Evolutionary conservation across 2,113 vertebrate species (phyloP).

Genomic region (Barbus barbus): DNA sequence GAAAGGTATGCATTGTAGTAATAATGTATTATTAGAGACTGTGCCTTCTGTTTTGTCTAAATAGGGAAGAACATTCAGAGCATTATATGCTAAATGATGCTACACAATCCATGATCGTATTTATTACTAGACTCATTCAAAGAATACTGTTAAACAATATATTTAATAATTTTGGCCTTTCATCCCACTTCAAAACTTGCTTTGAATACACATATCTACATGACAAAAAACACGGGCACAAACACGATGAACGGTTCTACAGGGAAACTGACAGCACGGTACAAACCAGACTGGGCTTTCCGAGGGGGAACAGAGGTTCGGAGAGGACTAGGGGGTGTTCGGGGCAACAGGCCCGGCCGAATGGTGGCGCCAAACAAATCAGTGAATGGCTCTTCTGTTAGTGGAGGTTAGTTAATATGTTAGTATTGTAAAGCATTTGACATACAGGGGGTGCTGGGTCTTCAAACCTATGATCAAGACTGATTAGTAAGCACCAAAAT

Average conservation of each 20-base stretch:
- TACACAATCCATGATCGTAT: neutral
- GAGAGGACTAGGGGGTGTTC: slow-evolving; percentile 49
- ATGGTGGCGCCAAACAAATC: slow-evolving; percentile 57
- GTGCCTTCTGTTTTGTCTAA: neutral
- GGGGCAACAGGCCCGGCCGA: slow-evolving; percentile 59
- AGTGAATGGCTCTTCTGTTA: slow-evolving; percentile 59
- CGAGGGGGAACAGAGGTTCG: slow-evolving; percentile 47
- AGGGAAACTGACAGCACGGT: slow-evolving; percentile 31
- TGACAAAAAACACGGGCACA: slow-evolving; percentile 13
- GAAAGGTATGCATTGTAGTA: neutral
- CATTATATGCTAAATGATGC: slow-evolving; percentile 2
- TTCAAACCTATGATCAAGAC: neutral
- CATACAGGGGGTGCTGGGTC: neutral
- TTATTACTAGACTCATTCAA: neutral
- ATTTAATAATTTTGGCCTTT: neutral
- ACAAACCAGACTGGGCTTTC: slow-evolving; percentile 57
- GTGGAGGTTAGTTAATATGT: slow-evolving; percentile 54
- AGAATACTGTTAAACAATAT: neutral
- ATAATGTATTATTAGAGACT: neutral
- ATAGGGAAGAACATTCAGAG: slow-evolving; percentile 17
- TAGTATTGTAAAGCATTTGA: slow-evolving; percentile 45
- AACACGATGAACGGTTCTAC: slow-evolving; percentile 19
- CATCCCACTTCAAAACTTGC: neutral
- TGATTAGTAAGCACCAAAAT: slow-evolving; percentile 16
- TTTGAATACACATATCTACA: slow-evolving; percentile 12